These are phyloP conservation scores for Sepiola atlantica DNA, from an alignment of 2,888 invertebrate genomes.

Conservation along the genomic window DNA sequence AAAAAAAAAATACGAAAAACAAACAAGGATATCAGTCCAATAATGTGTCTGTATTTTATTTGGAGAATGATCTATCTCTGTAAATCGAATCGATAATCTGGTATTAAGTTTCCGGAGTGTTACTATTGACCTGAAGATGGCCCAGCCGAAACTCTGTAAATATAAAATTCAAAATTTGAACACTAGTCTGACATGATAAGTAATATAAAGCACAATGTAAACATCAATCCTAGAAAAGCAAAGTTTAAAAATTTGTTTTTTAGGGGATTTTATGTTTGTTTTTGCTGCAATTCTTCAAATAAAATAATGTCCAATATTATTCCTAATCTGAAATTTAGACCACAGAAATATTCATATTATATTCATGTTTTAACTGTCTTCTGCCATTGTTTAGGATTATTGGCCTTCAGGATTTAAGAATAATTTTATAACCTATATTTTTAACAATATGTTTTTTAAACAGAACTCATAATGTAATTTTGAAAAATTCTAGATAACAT, in stretches of 20 bases:
- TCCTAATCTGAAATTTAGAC: background rate
- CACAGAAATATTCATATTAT: background rate
- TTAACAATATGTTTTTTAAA: background rate
- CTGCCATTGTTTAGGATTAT: background rate
- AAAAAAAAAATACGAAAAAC: too few relatives aligned
- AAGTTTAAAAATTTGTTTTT: background rate
- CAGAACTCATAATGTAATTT: background rate
- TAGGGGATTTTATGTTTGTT: background rate
- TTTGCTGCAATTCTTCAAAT: background rate
- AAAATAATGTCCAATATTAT: background rate
- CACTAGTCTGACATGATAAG: too few relatives aligned
- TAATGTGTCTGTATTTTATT: too few relatives aligned
- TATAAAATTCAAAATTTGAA: too few relatives aligned
- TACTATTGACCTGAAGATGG: too few relatives aligned
- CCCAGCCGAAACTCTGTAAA: too few relatives aligned
- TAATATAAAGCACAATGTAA: background rate
- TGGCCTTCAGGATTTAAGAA: background rate
- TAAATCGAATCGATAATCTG: too few relatives aligned
- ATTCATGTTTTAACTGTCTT: background rate
- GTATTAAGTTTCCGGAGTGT: too few relatives aligned
- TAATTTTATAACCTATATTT: background rate
- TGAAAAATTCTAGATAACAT: background rate
- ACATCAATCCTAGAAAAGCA: background rate
- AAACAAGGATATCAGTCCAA: too few relatives aligned
- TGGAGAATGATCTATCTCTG: too few relatives aligned